Evolutionary conservation across 2,113 vertebrate species (phyloP).

Genomic region (Erinaceus europaeus): DNA sequence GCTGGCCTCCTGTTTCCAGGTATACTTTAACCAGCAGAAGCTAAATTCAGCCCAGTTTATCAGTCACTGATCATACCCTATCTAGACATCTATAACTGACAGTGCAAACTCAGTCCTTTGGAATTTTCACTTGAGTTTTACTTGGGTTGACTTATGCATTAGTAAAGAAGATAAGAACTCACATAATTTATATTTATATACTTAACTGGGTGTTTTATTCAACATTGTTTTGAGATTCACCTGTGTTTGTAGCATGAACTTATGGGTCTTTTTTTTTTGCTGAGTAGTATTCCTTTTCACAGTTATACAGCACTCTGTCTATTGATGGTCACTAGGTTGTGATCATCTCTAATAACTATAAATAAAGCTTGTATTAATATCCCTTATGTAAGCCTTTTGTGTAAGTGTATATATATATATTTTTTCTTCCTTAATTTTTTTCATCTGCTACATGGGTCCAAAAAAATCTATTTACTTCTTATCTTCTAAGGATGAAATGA

Average conservation of each 20-base stretch:
- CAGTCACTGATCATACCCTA: no score
- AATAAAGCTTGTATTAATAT: background rate
- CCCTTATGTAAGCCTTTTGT: no score
- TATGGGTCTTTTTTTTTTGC: background rate
- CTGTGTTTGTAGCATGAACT: background rate
- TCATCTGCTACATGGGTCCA: background rate
- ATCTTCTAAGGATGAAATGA: background rate
- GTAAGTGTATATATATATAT: background rate
- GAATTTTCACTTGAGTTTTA: no score
- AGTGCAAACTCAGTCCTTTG: no score
- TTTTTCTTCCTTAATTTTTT: background rate
- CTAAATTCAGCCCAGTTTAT: no score
- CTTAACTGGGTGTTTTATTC: background rate
- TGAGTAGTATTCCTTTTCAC: background rate
- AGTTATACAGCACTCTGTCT: background rate
- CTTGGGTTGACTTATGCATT: no score
- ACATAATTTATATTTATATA: background rate
- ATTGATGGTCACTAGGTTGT: background rate
- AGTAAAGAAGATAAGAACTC: no score
- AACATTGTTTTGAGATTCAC: background rate
- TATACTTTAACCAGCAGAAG: no score
- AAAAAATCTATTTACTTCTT: background rate
- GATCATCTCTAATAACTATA: background rate
- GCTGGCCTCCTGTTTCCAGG: no score
- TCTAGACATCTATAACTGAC: no score